Evolutionary conservation across 1,140 invertebrate species (phyloP), one percentile per base, ranked within the genome.

Genomic region (Drosophila oshimai): DNA sequence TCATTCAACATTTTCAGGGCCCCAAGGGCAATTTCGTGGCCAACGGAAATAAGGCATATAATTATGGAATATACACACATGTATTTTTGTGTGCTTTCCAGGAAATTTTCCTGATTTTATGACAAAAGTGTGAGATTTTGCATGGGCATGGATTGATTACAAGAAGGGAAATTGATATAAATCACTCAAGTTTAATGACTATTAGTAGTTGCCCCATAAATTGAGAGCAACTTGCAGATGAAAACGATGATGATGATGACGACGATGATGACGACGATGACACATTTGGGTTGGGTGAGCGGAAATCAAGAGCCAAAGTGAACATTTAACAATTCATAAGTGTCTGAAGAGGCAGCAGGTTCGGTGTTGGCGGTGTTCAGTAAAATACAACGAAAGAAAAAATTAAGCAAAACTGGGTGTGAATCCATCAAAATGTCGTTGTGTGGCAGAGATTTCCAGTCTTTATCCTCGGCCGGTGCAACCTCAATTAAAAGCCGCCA

Each of bases 41-140:
- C 65, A 71, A 60, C 68, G 68, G 68, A 71, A 71, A 70, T 71
- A 71, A 60, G 17, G 44, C 36, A 39, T 49, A 67, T 71, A 72
- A 72, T 72, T 72, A 70, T 51, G 47, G 44, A 55, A 54, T 37
- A 28, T 37, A 37, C 29, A 53, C 45, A 18, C 26, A 61, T 29
- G 37, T 41, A 39, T 20, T 2, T 15, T 47, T 13, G 9, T 13
- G 15, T 15, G 17, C 7, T 28, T 41, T 31, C 29, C 20, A 33
- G 31, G 41, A 33, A 55, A 45, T 54, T 55, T 55, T 55, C 41
- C 18, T 46, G 13, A 55, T 47, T 46, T 46, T 33, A 49, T 42
- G 37, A 62, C 39, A 24, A 68, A 64, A 44, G 33, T 54, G 24
- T 29, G 18, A 51, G 45, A 70, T 69, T 69, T 41, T 44, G 33